Evolutionary conservation across 2,113 vertebrate genomes (phyloP).

Genomic region (Corythornis madagascariensis): DNA sequence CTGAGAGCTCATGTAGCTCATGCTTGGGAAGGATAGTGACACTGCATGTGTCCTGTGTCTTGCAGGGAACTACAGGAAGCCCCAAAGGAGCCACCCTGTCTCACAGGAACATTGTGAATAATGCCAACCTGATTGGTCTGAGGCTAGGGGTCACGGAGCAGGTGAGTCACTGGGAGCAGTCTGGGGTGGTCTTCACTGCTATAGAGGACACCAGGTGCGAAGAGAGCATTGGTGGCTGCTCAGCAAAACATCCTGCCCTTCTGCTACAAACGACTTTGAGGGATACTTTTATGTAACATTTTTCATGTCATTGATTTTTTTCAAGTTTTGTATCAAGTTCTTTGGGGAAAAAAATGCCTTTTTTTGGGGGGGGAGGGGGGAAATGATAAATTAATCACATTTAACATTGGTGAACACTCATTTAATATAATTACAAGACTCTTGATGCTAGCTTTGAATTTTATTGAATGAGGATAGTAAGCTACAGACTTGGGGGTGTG

Average conservation of each 20-base stretch:
- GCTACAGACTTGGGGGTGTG: too few species aligned
- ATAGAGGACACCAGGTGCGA: rapidly evolving
- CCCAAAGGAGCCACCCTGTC: conserved; percentile 93
- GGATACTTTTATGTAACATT: neutral
- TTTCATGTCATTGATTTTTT: neutral
- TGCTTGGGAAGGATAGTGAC: neutral
- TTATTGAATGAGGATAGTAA: neutral
- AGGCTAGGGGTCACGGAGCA: conserved; percentile 74
- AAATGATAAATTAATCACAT: neutral
- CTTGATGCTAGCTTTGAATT: conserved; percentile 1
- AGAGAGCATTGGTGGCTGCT: neutral
- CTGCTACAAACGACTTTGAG: neutral
- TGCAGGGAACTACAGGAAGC: conserved; percentile 90
- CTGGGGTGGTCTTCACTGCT: neutral
- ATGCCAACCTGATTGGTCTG: conserved; percentile 77
- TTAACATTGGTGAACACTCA: neutral
- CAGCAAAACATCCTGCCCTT: neutral
- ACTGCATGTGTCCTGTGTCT: conserved; percentile 2
- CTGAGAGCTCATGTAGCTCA: rapidly evolving
- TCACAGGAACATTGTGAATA: conserved; percentile 94
- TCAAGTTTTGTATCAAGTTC: neutral
- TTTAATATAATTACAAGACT: neutral
- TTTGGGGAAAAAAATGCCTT: neutral
- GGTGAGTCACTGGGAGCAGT: conserved; percentile 71
- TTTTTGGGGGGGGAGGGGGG: neutral